Base-by-base conservation (phyloP, 2,888 invertebrate genomes). In the Heliconius ethilla region DNA sequence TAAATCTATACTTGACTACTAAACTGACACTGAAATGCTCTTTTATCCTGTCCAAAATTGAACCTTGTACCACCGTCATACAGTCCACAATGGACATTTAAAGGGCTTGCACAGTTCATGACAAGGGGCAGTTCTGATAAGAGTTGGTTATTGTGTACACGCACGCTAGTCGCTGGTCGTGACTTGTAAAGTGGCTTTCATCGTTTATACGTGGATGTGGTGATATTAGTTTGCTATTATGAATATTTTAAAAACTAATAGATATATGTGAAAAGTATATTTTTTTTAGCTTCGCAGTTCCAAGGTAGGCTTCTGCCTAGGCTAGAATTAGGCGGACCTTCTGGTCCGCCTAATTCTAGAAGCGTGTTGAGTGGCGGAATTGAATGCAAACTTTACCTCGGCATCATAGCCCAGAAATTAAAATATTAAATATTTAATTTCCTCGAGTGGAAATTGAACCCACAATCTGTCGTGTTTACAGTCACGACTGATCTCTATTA, bases 121-220 rank as follows among this genome's bases (percentile, higher is more conserved):
- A 55, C 59, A 78, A 76, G 74, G 33, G 76, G 70, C 45, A 78
- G 76, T 80, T 80, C 63, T 69, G 80, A 78, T 80, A 80, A 78
- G 79, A 76, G 63, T 74, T 37, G 79, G 74, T 80, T 76, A 78
- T 80, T 78, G 80, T 66, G 67, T 59, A 59, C 78, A 76, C 70
- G 80, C 78, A 80, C 78, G 80, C 80, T 62, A 78, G 37, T 66
- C 25, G 70, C 75, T 55, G 70, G 70, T 77, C 51, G 74, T 63
- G 75, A 70, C 40, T 79, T 79, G 77, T 75, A 75, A 77, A 77
- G 79, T 72, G 75, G 66, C 27, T 45, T 70, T 77, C 62, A 29
- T 74, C 45, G 67, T 77, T 65, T 67, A 59, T 59, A 27, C 27
- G 18, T 29, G 65, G 65, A 55, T 22, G 18, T 29, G 65, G 65